Conservation (phyloP, 2,888 invertebrate species). For the Drosophila paranaensis region DNA sequence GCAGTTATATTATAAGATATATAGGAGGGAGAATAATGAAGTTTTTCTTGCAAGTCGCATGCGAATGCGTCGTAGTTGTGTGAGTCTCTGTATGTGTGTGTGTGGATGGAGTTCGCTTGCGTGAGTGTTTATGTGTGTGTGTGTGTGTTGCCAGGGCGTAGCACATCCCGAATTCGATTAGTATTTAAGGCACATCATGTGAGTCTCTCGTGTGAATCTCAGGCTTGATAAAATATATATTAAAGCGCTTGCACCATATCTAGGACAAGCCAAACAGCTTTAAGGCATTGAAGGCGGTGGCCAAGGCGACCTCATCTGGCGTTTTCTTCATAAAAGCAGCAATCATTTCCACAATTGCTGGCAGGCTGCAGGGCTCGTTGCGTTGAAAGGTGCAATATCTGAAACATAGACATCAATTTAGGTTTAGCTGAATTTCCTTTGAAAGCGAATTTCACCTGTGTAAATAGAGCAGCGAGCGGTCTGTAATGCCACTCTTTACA, state of each 20-base stretch:
- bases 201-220: conserved; percentile 72
- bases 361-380: conserved; percentile 97
- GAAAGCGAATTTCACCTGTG: conserved; percentile 77
- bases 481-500: conserved; percentile 94
- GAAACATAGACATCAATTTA: neutral
- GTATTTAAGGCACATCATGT: conserved; percentile 73
- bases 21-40: conserved; percentile 40
- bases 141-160: conserved; percentile 48
- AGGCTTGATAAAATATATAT: conserved; percentile 54
- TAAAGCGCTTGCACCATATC: conserved; percentile 31
- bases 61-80: conserved; percentile 65
- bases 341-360: conserved; percentile 96
- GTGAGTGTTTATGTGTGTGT: conserved; percentile 8
- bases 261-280: conserved; percentile 93
- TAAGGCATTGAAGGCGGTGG: conserved; percentile 95
- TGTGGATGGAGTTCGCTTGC: conserved; percentile 24
- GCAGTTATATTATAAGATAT: conserved; percentile 32
- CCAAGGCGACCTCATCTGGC: conserved; percentile 95
- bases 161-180: conserved; percentile 72
- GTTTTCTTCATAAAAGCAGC: conserved; percentile 95
- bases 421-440: neutral
- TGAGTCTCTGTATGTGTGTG: conserved; percentile 22
- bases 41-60: conserved; percentile 63
- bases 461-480: conserved; percentile 87
- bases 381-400: conserved; percentile 97